phyloP scores from a whole-genome alignment of 2,888 invertebrate species.

The Iphiclides podalirius region DNA sequence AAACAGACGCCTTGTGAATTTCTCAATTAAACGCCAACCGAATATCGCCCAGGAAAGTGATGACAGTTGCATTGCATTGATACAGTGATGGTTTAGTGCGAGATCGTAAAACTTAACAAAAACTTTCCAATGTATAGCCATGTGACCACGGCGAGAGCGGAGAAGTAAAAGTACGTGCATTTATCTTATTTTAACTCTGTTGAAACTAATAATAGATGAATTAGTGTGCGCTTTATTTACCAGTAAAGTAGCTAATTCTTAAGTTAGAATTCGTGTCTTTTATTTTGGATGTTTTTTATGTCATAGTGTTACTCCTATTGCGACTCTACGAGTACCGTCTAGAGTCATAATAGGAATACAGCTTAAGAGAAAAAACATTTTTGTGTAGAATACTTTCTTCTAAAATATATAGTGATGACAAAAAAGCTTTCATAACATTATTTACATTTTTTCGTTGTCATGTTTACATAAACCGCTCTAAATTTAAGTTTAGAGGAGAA shows the following conservation, averaged over 20 bases:
- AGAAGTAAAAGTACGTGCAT: conserved; percentile 64
- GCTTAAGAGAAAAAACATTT: too few species aligned
- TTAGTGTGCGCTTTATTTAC: conserved; percentile 28
- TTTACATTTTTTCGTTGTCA: too few species aligned
- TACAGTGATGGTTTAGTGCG: conserved; percentile 56
- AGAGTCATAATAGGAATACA: too few species aligned
- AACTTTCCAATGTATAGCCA: conserved; percentile 68
- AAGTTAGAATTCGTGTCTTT: neutral
- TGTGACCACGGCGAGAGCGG: conserved; percentile 62
- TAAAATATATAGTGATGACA: too few species aligned
- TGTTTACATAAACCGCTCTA: too few species aligned
- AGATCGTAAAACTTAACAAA: conserved; percentile 54
- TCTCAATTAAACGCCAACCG: conserved; percentile 30
- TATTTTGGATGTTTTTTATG: too few species aligned
- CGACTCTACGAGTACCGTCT: too few species aligned
- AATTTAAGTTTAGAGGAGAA: too few species aligned
- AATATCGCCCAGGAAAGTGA: conserved; percentile 37
- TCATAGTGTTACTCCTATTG: too few species aligned
- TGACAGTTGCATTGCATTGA: conserved; percentile 46
- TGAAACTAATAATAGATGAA: conserved; percentile 50
- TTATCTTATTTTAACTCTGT: conserved; percentile 56
- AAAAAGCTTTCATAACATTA: too few species aligned
- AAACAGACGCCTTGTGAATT: conserved; percentile 22
- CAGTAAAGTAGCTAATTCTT: neutral
- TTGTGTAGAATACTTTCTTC: too few species aligned